Evolutionary conservation across 2,888 invertebrate species (phyloP).

Genomic region (Pheosia gnoma): DNA sequence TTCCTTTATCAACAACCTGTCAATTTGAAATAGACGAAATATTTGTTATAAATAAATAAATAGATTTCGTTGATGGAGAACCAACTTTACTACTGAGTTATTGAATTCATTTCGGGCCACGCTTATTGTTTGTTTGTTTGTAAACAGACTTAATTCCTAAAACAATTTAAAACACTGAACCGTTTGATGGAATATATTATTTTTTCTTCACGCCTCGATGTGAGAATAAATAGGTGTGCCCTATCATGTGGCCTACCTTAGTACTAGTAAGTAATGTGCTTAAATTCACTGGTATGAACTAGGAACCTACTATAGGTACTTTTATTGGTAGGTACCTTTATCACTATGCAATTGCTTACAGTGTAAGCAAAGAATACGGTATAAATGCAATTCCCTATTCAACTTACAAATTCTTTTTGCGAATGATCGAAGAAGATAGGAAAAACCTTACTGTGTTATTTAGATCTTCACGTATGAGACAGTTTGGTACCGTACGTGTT

Average conservation of each 20-base stretch:
- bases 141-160: slow-evolving; percentile 21
- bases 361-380: too few species aligned
- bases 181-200: slow-evolving; percentile 15
- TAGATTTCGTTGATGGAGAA: too few species aligned
- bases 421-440: too few species aligned
- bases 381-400: too few species aligned
- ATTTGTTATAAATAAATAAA: slow-evolving; percentile 11
- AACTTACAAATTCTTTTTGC: too few species aligned
- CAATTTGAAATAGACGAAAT: slow-evolving; percentile 16
- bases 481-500: too few species aligned
- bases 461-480: too few species aligned
- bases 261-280: not conserved
- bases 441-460: too few species aligned
- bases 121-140: slow-evolving; percentile 15
- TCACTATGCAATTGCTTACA: too few species aligned
- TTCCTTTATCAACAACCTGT: slow-evolving; percentile 17
- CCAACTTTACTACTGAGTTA: too few species aligned
- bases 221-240: not conserved
- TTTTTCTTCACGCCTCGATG: not conserved
- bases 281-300: not conserved
- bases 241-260: not conserved
- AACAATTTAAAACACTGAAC: slow-evolving; percentile 11
- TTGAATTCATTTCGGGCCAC: slow-evolving; percentile 2
- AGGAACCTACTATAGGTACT: too few species aligned
- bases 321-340: too few species aligned